Evolutionary conservation across 2,113 vertebrate species (phyloP), one percentile per base, ranked within the genome.

Genomic region (Grantiella picta): DNA sequence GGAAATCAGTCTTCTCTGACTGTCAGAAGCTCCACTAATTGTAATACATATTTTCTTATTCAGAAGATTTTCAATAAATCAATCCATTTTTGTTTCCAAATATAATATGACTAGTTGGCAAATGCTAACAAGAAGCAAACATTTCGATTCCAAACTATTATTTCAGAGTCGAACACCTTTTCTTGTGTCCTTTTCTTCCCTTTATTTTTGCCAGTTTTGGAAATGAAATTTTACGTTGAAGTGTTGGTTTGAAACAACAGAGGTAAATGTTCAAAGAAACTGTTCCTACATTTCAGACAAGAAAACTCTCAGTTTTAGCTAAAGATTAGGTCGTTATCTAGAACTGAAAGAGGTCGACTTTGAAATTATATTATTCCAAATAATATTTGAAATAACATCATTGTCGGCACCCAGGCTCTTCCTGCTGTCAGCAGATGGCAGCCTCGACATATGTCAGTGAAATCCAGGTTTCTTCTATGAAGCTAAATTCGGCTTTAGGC

Each of bases 391-490:
- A 61, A 7, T 2, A 16, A 9, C 10, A 4, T 21, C 12, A 15
- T 17, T 61, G 54, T 40, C 45, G 56, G 27, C 19, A 22, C 31
- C n/a, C 47, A 60, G 27, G 31, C 31, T 69, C 60, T n/a, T 42
- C 11, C 45, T 66, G 33, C 35, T 21, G 95, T 82, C 96, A 84
- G 93, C 93, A 97, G 96, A 77, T 96, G 96, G 96, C 96, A 95
- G 88, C 81, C 76, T 91, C 23, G 28, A 72, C 61, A 18, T 45
- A 27, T 3, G 18, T 24, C 82, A 35, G 52, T 6, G 49, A 86
- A 60, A 25, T 2, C 4, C 4, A 7, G 9, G 8, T 35, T 69
- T 49, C 28, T 38, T 2, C 0, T 0, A 15, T 0, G 25, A 23
- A 7, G 21, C 15, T 57, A 8, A 15, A 0, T 3, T 6, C 20